A percentile compares a stretch with the other conserved stretches of the same genome.
Conservation (phyloP, 2,888 invertebrate species). For the Sesia apiformis region DNA sequence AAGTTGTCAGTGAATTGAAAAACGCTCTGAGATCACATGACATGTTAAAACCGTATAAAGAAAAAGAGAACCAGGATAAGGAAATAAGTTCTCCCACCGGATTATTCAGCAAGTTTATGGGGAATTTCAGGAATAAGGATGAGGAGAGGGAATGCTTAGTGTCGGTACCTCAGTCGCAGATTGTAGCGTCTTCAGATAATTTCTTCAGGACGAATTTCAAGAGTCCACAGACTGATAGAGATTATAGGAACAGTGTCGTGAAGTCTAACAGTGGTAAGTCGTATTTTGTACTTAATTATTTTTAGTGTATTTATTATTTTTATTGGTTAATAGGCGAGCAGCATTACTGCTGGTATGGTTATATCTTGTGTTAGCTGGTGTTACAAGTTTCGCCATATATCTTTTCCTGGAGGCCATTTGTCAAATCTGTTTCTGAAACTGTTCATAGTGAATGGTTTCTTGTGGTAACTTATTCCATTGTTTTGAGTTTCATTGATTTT, state of each 20-base stretch:
- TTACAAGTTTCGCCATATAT: no score
- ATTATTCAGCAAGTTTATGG: constrained; percentile 63
- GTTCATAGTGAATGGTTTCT: no score
- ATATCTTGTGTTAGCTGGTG: no score
- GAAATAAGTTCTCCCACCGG: constrained; percentile 48
- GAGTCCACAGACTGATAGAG: constrained; percentile 55
- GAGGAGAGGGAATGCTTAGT: constrained; percentile 61
- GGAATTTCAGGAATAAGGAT: constrained; percentile 57
- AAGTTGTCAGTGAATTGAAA: constrained; percentile 63
- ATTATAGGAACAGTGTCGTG: constrained; percentile 49
- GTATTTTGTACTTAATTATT: not conserved
- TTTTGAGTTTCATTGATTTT: no score
- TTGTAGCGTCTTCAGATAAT: constrained; percentile 65
- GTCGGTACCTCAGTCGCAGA: constrained; percentile 36
- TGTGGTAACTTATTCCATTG: no score
- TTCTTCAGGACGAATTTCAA: constrained; percentile 65
- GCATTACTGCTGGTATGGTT: no score
- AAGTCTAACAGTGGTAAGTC: constrained; percentile 63
- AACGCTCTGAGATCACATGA: constrained; percentile 64
- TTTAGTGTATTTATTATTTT: no score
- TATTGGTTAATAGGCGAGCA: no score
- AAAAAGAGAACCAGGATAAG: constrained; percentile 23
- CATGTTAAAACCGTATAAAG: constrained; percentile 37
- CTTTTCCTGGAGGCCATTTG: no score
- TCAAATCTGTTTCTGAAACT: no score